Base-by-base conservation (phyloP, 2,888 invertebrate genomes). In the Phoenoteleia sp. region DNA sequence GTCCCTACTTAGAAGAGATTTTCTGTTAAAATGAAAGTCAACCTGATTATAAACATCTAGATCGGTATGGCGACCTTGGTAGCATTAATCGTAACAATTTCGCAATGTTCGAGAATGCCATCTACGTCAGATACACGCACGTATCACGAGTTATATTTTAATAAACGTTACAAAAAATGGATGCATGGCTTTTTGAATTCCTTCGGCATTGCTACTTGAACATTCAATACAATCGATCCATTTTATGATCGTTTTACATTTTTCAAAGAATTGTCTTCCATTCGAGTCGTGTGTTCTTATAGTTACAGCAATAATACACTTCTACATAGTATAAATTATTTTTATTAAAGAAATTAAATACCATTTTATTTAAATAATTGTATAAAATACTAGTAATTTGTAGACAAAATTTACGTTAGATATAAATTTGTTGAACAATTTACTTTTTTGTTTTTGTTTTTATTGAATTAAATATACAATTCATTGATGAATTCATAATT, bases 21-120 rank as follows among this genome's bases (percentile, higher is more conserved):
- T 76, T 42, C 64, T 76, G 82, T 19, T 29, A 39, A 62, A 81
- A 81, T 76, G 82, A 83, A 83, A 83, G 82, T 77, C 82, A 77
- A 72, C 71, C 67, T 60, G 82, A 77, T 72, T 77, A 56, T 42
- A 71, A 42, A 67, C 69, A 75, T 58, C 42, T 72, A 83, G 76
- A 83, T 83, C 82, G 75, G 52, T 17, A 36, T 19, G 71, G 21
- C 66, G 72, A 72, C 82, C 82, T 82, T 82, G 81, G 47, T 56
- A 21, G 39, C 69, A 42, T 66, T 72, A 82, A 77, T 82, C 76
- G 72, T 66, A 83, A 83, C 82, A 58, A 74, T 83, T 83, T 83
- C 62, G 82, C 77, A 77, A 83, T 77, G 77, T 25, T 60, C 27
- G 72, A 60, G 82, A 83, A 83, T 83, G 60, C 72, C 62, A 71